Base-by-base conservation (phyloP, 2,888 invertebrate genomes). In the Apomyelois bistriatella region DNA sequence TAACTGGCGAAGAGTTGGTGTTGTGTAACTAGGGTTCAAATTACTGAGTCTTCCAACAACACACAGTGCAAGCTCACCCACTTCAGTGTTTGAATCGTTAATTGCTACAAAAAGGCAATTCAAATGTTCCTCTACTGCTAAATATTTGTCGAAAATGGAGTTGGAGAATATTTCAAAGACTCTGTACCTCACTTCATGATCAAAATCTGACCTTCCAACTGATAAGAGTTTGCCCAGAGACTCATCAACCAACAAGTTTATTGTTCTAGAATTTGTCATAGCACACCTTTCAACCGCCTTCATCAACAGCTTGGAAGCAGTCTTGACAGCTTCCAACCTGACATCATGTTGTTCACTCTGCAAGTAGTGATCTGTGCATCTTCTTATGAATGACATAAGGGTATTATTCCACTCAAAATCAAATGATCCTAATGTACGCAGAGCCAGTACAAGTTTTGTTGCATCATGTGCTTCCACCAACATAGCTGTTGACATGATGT, bases 21-120 rank as follows among this genome's bases (percentile, higher is more conserved):
- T 97, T 1, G 99, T 97, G 75, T 99, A 99, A 1, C 99, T 99
- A 0, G 99, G 99, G 90, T 99, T 99, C 82, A 98, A 94, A 48
- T 94, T 94, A 68, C 98, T 98, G 55, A 99, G 86, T 58, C 98
- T 91, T 0, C 98, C 98, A 48, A 99, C 95, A 0, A 97, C 97
- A 62, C 97, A 96, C 49, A 99, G 93, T 0, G 98, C 97, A 41
- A 98, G 89, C 82, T 99, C 99, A 36, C 99, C 93, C 47, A 99
- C 98, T 79, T 98, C 98, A 74, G 96, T 96, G 58, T 96, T 95
- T 74, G 99, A 99, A 79, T 99, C 99, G 80, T 99, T 98, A 66
- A 99, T 92, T 0, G 98, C 97, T 17, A 99, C 95, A 79, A 99
- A 98, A 0, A 99, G 90, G 0, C 97, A 96, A 62, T 96, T 96